phyloP scores from a whole-genome alignment of 2,113 vertebrate genomes.

The Takifugu bimaculatus region DNA sequence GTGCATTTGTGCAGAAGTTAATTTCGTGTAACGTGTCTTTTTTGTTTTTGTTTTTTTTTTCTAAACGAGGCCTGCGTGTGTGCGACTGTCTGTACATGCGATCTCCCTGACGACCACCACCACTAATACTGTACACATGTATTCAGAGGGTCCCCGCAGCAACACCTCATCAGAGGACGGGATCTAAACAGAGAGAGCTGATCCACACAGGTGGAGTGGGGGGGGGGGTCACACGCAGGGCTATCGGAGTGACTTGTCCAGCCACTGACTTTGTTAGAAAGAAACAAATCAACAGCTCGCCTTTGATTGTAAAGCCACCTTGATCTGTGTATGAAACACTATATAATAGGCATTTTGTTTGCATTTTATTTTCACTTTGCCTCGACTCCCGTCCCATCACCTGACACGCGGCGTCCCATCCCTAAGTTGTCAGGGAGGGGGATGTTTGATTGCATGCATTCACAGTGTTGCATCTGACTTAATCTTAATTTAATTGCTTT shows the following conservation, averaged over 20 bases:
- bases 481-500: constrained; percentile 67
- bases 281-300: constrained; percentile 1
- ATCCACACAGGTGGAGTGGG: constrained; percentile 31
- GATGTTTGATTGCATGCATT: constrained; percentile 67
- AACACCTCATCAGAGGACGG: constrained; percentile 48
- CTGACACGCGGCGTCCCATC: constrained; percentile 34
- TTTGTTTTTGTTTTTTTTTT: constrained; percentile 63
- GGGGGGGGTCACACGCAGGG: constrained; percentile 47
- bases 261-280: constrained; percentile 48
- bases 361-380: constrained; percentile 39
- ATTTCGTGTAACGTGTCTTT: constrained; percentile 44
- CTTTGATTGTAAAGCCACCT: constrained; percentile 55
- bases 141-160: constrained; percentile 51
- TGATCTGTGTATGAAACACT: constrained; percentile 47
- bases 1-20: constrained; percentile 58
- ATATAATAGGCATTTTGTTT: constrained; percentile 42
- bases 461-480: constrained; percentile 63
- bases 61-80: constrained; percentile 36
- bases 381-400: constrained; percentile 15
- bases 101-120: constrained; percentile 4
- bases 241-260: constrained; percentile 57
- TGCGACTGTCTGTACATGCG: constrained; percentile 35
- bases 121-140: constrained; percentile 35
- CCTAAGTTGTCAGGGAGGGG: constrained; percentile 27
- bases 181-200: constrained; percentile 37